phyloP scores from a whole-genome alignment of 2,797 vertebrate genomes.

The Lophius americanus region DNA sequence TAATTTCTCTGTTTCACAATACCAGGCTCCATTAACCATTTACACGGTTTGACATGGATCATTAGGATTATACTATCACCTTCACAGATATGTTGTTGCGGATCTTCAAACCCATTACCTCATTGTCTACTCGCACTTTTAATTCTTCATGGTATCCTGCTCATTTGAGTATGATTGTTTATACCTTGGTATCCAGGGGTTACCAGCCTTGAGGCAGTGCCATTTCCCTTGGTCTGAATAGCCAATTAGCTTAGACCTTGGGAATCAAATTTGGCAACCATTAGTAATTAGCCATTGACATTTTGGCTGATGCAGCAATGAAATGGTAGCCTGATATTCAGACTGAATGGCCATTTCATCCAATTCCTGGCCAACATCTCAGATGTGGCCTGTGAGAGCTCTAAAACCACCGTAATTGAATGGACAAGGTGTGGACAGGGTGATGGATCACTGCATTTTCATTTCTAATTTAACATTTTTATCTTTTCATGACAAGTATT shows the following conservation, averaged over 20 bases:
- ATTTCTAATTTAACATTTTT: slow-evolving; percentile 57
- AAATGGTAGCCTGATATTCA: slow-evolving; percentile 45
- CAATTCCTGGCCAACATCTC: slow-evolving; percentile 21
- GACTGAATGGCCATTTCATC: slow-evolving; percentile 39
- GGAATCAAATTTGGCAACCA: slow-evolving; percentile 57
- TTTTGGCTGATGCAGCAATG: slow-evolving; percentile 60
- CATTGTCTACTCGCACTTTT: slow-evolving; percentile 47
- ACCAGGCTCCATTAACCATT: slow-evolving; percentile 35
- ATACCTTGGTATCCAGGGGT: slow-evolving; percentile 67
- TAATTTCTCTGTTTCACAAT: slow-evolving; percentile 27
- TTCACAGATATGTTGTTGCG: slow-evolving; percentile 32
- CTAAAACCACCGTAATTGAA: slow-evolving; percentile 17
- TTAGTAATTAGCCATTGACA: slow-evolving; percentile 77
- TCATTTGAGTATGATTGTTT: slow-evolving; percentile 42
- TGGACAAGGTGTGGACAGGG: slow-evolving; percentile 8
- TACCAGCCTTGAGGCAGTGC: slow-evolving; percentile 65
- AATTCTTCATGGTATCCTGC: slow-evolving; percentile 40
- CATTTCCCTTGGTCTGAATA: slow-evolving; percentile 73
- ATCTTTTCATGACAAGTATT: slow-evolving; percentile 22
- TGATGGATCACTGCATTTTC: slow-evolving; percentile 32
- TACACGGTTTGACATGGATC: slow-evolving; percentile 28
- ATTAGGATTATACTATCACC: slow-evolving; percentile 38
- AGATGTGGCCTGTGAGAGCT: slow-evolving; percentile 16
- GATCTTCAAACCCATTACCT: slow-evolving; percentile 61
- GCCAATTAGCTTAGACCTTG: slow-evolving; percentile 77